Conservation (phyloP, 2,888 invertebrate species). For the Aphodius granarius region DNA sequence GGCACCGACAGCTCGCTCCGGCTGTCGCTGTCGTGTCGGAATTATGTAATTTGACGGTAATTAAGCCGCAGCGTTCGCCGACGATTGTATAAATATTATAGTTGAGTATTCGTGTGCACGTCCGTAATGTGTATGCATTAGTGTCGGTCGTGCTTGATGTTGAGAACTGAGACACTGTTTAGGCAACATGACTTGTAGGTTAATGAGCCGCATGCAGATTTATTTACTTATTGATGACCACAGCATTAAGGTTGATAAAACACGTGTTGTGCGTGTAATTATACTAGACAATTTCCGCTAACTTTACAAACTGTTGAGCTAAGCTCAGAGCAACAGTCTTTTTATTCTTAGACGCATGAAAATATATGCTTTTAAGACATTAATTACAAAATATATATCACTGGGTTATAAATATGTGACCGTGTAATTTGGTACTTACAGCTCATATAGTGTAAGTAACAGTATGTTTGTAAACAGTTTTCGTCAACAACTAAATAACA, state of each 20-base stretch:
- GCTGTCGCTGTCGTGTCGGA: neutral
- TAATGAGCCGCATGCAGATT: neutral
- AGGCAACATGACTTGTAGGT: neutral
- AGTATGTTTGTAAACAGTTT: too few species aligned
- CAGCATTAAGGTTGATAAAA: neutral
- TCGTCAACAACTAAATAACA: too few species aligned
- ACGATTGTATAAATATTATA: neutral
- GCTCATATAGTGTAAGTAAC: too few species aligned
- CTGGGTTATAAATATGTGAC: too few species aligned
- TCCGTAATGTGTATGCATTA: neutral
- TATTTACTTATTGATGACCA: neutral
- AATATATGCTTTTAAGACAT: too few species aligned
- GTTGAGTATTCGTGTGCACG: neutral
- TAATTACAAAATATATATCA: too few species aligned
- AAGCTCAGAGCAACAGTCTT: too few species aligned
- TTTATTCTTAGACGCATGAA: too few species aligned
- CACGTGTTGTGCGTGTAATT: neutral
- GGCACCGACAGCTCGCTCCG: neutral
- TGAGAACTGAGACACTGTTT: neutral
- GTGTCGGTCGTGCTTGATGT: neutral
- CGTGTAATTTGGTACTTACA: too few species aligned
- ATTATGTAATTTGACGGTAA: neutral
- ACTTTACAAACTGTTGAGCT: too few species aligned
- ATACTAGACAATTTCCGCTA: neutral
- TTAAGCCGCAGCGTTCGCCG: neutral